These are phyloP conservation scores for Crenuchus spilurus DNA, from an alignment of 2,797 vertebrate genomes.

Conservation along the genomic window DNA sequence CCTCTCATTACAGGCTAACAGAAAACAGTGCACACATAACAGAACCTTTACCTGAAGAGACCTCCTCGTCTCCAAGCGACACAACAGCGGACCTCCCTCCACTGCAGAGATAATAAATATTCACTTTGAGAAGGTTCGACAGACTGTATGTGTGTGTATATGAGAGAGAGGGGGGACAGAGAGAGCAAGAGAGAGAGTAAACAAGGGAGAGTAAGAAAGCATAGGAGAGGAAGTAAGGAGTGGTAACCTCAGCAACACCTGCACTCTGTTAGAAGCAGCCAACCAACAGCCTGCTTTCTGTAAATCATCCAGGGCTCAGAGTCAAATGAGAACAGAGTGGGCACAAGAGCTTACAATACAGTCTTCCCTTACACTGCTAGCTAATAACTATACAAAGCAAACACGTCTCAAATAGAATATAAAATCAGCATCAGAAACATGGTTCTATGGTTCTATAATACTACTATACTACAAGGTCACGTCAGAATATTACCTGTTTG, in stretches of 20 bases:
- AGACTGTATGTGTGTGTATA: background rate
- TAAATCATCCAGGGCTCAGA: constrained; percentile 44
- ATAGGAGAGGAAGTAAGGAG: constrained; percentile 54
- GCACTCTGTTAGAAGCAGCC: constrained; percentile 55
- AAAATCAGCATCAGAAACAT: no score
- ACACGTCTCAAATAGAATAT: no score
- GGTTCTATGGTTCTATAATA: no score
- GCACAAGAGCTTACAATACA: background rate
- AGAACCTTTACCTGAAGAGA: constrained; percentile 40
- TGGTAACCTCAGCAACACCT: constrained; percentile 62
- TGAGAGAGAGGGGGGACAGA: background rate
- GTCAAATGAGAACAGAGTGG: constrained; percentile 15
- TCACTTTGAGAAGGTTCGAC: background rate
- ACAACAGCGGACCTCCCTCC: constrained; percentile 8
- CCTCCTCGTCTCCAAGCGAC: constrained; percentile 25
- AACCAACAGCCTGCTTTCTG: constrained; percentile 33
- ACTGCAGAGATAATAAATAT: constrained; percentile 36
- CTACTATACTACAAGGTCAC: no score
- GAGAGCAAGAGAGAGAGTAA: constrained; percentile 20
- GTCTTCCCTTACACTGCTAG: background rate
- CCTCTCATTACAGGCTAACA: background rate
- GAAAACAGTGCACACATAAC: constrained; percentile 3
- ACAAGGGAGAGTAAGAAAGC: constrained; percentile 42
- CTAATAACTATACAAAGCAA: no score
- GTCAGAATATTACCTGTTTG: no score